phyloP scores from a whole-genome alignment of 2,888 invertebrate genomes.

The Xestia ashworthii region DNA sequence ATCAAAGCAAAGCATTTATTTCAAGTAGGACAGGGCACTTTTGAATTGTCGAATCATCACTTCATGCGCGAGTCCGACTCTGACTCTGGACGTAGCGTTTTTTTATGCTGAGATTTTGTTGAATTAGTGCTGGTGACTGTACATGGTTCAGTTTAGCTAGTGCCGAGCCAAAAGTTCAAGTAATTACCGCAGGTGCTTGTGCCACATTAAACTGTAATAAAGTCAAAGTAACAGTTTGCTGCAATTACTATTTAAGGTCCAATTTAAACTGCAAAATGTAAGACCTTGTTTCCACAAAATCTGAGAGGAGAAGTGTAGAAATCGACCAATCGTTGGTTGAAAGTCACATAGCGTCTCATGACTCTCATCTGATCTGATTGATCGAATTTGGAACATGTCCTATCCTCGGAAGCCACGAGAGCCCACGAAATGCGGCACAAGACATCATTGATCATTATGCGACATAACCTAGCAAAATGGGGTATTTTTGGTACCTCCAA shows the following conservation, averaged over 20 bases:
- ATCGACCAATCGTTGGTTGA: neutral
- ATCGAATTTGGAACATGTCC: neutral
- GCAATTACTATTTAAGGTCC: slow-evolving; percentile 5
- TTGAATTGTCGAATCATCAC: too few species aligned
- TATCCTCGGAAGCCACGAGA: neutral
- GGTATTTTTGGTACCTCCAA: too few species aligned
- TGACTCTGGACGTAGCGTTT: too few species aligned
- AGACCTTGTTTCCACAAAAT: neutral
- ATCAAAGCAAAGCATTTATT: too few species aligned
- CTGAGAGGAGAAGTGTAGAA: neutral
- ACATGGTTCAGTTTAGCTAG: slow-evolving; percentile 33
- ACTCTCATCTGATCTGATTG: neutral
- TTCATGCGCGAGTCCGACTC: too few species aligned
- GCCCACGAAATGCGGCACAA: neutral
- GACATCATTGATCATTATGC: neutral
- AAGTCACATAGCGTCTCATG: neutral
- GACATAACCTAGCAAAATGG: too few species aligned
- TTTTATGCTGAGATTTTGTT: too few species aligned
- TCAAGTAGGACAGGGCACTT: too few species aligned
- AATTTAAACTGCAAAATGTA: neutral
- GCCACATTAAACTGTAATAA: slow-evolving; percentile 16
- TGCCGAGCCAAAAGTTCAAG: slow-evolving; percentile 54
- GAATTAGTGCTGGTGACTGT: neutral
- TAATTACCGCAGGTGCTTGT: slow-evolving; percentile 38
- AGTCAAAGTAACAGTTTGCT: neutral